Evolutionary conservation across 2,888 invertebrate genomes (phyloP), one percentile per base, ranked within the genome.

Genomic region (Acheta domesticus): DNA sequence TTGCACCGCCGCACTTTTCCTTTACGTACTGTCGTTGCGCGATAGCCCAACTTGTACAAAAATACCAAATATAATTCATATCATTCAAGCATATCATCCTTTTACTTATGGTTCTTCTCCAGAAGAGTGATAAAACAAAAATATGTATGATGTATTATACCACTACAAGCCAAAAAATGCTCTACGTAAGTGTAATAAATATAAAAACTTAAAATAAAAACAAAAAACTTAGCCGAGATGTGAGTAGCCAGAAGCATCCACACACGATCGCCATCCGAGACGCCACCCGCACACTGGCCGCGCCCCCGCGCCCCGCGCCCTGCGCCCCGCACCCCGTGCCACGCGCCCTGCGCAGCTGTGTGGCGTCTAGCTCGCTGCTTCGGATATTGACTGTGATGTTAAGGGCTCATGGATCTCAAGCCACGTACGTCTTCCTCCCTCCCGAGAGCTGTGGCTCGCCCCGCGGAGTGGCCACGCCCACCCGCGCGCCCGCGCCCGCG

Each of bases 201-300:
- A 19, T 14, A 8, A n/a, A 62, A 62, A 62, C 62, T 62, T 19
- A 62, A 62, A 62, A 62, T 36, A 36, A 36, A 36, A 36, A 36
- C 36, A 36, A 62, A 62, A 62, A 62, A 62, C 14, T 19, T 62
- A 19, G 62, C 62, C 62, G 62, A 62, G 62, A 62, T 19, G 62
- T 62, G n/a, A 62, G 62, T 62, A 62, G 62, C 62, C n/a, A 62
- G 62, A 62, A 62, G 62, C 62, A 62, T 62, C 62, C 62, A 62
- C n/a, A 62, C 62, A 62, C 16, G 62, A 62, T 62, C 62, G 62
- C 62, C 62, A 36, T n/a, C 62, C 16, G 62, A 62, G 62, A n/a
- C 62, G 62, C 16, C 62, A n/a, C 23, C 23, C 23, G 23, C 23
- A 23, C 23, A 23, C 23, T 23, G 23, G 62, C 62, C 16, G 62